phyloP scores from a whole-genome alignment of 2,113 vertebrate genomes.

The Manacus vitellinus region DNA sequence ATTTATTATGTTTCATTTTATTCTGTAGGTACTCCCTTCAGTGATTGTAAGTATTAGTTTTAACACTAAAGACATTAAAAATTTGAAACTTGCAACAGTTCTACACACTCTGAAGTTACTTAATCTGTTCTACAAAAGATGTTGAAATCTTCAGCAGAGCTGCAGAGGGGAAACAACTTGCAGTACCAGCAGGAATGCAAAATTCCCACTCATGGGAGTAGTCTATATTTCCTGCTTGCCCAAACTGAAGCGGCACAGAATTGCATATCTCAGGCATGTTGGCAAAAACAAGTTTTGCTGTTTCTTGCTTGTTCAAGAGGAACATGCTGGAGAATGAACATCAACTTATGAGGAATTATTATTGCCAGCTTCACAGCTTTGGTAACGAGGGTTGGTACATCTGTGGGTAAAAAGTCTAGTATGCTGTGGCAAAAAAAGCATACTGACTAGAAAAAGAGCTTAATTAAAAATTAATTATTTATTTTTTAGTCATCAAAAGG shows the following conservation, averaged over 20 bases:
- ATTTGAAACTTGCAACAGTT: background rate
- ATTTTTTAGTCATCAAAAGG: background rate
- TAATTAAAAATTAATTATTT: background rate
- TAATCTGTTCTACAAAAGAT: background rate
- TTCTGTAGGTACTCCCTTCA: background rate
- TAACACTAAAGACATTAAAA: background rate
- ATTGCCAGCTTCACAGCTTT: background rate
- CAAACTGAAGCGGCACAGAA: background rate
- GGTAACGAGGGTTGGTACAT: background rate
- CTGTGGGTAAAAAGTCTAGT: background rate
- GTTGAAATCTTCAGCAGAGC: background rate
- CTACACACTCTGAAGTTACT: background rate
- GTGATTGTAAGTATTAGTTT: background rate
- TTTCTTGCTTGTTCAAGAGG: background rate
- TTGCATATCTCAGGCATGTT: background rate
- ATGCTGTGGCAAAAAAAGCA: background rate
- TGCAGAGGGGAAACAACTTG: background rate
- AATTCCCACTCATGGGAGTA: background rate
- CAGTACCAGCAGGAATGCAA: background rate
- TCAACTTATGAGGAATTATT: background rate
- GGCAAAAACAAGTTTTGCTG: background rate
- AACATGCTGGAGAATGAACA: background rate
- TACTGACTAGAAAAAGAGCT: background rate
- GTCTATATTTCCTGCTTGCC: background rate
- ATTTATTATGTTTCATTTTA: background rate